Base-by-base conservation (phyloP, 2,888 invertebrate genomes). In the Iphiclides podalirius region DNA sequence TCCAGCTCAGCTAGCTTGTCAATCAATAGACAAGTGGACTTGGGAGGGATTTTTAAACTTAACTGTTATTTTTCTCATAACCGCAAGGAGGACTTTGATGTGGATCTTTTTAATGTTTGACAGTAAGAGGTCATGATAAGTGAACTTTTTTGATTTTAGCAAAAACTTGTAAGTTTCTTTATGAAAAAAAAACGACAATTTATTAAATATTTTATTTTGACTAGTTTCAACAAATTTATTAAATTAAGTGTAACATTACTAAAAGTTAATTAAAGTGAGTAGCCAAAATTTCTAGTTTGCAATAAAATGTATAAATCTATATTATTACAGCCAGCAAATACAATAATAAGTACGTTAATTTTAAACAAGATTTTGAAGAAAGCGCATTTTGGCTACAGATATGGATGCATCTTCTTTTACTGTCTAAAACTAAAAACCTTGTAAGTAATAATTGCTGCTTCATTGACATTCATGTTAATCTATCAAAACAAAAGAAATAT, bases 171-270 rank as follows among this genome's bases (percentile, higher is more conserved):
- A n/a, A n/a, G n/a, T n/a, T n/a, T n/a, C n/a, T n/a, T n/a, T n/a
- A n/a, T n/a, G n/a, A n/a, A n/a, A n/a, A n/a, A n/a, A n/a, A n/a
- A n/a, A n/a, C n/a, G n/a, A n/a, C n/a, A n/a, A n/a, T n/a, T n/a
- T n/a, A n/a, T 8, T 31, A 11, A 31, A 31, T 12, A 31, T 55
- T 64, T 64, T 73, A 78, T 75, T 79, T 75, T 81, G 81, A 82
- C 81, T 82, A 82, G 81, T 74, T 63, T 73, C 66, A 74, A 80
- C 77, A 57, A 75, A 75, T 71, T 72, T 42, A 33, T 13, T 49
- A 15, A 44, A 44, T 39, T 44, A 50, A 56, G 55, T 59, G 52
- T 61, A 60, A 60, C 55, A 60, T 59, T 58, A 58, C 59, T 53
- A 51, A 59, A 52, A 52, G 44, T 49, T 45, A 52, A 53, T 48